Evolutionary conservation across 2,797 vertebrate species (phyloP).

Genomic region (Balearica regulorum): DNA sequence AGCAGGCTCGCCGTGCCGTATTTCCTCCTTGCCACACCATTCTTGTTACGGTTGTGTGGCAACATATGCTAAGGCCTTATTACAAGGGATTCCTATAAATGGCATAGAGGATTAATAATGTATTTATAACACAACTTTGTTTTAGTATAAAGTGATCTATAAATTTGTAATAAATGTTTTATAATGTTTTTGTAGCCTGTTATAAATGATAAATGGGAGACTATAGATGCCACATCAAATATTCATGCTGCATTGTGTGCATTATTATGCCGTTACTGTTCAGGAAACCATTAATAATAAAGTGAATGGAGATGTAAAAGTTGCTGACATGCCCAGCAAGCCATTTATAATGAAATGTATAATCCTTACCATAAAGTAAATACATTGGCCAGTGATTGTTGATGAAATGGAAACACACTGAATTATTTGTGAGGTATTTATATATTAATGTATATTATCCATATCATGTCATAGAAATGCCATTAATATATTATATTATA

Average conservation of each 20-base stretch:
- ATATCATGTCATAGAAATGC: constrained; percentile 32
- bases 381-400: constrained; percentile 61
- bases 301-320: constrained; percentile 71
- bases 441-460: constrained; percentile 67
- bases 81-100: constrained; percentile 71
- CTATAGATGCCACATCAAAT: constrained; percentile 77
- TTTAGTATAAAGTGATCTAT: constrained; percentile 77
- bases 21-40: not conserved
- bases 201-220: constrained; percentile 81
- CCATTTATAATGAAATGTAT: constrained; percentile 74
- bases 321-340: constrained; percentile 65
- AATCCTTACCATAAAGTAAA: constrained; percentile 67
- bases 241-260: constrained; percentile 74
- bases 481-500: constrained; percentile 49
- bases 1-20: not conserved
- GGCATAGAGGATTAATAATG: constrained; percentile 77
- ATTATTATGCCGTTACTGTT: constrained; percentile 67
- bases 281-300: constrained; percentile 79
- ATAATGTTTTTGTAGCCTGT: constrained; percentile 83
- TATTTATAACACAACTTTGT: constrained; percentile 77
- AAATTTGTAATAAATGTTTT: constrained; percentile 81
- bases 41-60: not conserved
- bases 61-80: constrained; percentile 59
- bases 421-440: constrained; percentile 70
- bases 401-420: constrained; percentile 47